Base-by-base conservation (phyloP, 2,797 vertebrate species). In the Sebastes trivittatus region DNA sequence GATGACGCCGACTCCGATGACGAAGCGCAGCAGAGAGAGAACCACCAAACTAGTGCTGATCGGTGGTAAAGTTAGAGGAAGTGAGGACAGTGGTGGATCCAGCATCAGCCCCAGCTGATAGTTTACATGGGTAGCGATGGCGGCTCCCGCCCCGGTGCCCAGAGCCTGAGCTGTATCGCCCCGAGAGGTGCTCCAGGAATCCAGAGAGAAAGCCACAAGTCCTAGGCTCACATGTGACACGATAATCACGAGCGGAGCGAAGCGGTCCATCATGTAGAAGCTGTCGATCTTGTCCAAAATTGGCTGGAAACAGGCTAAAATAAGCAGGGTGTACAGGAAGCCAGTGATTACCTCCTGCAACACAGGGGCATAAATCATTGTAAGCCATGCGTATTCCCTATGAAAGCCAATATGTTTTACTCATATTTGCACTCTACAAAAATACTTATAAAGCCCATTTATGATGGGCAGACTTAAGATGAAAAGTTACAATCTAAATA, bases 101-200 rank as follows among this genome's bases (percentile, higher is more conserved):
- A 89, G 83, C 67, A 96, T 79, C 36, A 99, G 85, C 11, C 96
- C 97, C 88, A 98, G 68, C 9, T 93, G 83, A 83, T 97, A 90
- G 93, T 95, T 97, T 29, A 96, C 81, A 1, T 97, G 95, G 65
- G 96, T 96, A 25, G 95, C 98, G 74, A 98, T 92, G 1, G 98
- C 98, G 4, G 96, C 96, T 0, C 98, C 98, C 0, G 94, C 97
- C 5, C 97, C 98, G 0, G 98, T 98, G 90, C 97, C 98, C 70
- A 99, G 93, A 18, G 97, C 98, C 91, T 99, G 96, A 46, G 98
- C 98, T 0, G 98, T 99, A 89, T 99, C 98, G 0, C 97, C 98
- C 3, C 98, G 95, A 0, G 98, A 99, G 0, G 98, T 99, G 94
- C 98, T 99, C 98, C 98, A 99, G 0, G 98, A 97, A 86, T 99